phyloP scores from a whole-genome alignment of 2,797 vertebrate species.

The Okamejei kenojei region DNA sequence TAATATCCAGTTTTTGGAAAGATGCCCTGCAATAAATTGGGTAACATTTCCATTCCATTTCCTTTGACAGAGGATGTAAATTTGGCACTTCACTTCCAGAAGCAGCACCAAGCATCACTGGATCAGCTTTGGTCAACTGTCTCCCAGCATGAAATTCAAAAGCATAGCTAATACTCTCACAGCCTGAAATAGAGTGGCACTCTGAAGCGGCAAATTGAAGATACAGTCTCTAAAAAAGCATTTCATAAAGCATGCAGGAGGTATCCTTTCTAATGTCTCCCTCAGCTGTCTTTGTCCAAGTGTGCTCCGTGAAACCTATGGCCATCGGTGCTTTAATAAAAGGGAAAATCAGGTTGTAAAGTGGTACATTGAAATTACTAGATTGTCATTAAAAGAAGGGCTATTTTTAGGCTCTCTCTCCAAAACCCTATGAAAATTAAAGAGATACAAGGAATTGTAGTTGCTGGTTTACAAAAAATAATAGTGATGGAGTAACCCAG shows the following conservation, averaged over 20 bases:
- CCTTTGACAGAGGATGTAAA: neutral
- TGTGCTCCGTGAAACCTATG: neutral
- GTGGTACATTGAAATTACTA: neutral
- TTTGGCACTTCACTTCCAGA: constrained; percentile 16
- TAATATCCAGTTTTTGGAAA: neutral
- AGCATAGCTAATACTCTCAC: neutral
- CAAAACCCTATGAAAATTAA: neutral
- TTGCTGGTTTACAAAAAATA: no score
- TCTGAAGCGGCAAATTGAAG: no score
- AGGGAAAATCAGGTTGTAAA: neutral
- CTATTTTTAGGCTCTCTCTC: neutral
- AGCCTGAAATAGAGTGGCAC: neutral
- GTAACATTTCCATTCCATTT: constrained; percentile 6
- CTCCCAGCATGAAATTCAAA: neutral
- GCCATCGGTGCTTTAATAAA: neutral
- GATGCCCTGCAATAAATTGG: neutral
- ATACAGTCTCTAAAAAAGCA: no score
- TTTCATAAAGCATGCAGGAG: neutral
- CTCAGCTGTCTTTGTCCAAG: neutral
- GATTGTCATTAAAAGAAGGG: neutral
- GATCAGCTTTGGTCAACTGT: neutral
- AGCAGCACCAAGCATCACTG: neutral
- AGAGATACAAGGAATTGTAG: no score
- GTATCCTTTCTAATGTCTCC: neutral
- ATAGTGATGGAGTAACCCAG: no score